Base-by-base conservation (phyloP, 23 tunicate genomes). In the Trididemnum clinides region DNA sequence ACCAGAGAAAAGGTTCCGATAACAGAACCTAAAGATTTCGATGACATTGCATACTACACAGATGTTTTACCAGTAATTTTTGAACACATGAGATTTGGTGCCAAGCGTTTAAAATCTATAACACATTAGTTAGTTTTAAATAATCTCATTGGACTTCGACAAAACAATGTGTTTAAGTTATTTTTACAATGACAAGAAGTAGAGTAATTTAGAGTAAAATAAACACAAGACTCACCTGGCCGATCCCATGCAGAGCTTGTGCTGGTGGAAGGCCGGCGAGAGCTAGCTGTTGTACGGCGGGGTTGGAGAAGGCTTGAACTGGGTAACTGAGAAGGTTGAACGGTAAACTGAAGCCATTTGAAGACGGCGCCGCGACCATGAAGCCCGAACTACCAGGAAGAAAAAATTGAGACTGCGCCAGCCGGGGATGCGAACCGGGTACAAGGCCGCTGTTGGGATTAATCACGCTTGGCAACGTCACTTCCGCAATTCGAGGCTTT, bases 381-480 rank as follows among this genome's bases (percentile, higher is more conserved):
- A 78, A 51, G 65, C 50, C 50, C 4, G 83, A 23, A 25, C 51
- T 78, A 18, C 83, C 38, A 51, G 83, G 83, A 51, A 78, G 37
- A 34, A 78, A 4, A 34, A 51, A 31, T 18, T 51, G 64, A 39
- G 58, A 25, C 36, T 78, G 83, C 27, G 83, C 54, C 7, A 78
- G 38, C 21, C 65, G 38, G 21, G 83, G 83, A 6, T 23, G 27
- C 25, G 26, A 27, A 18, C 7, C 15, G 26, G 81, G 58, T 25
- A 22, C 3, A 20, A 19, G 38, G 18, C 25, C 66, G 26, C 4
- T 19, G 5, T 73, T 4, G 2, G 80, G 57, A 33, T 28, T 10
- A 5, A 18, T 7, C 7, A 69, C 15, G 22, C 23, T 3, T 10
- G 75, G n/a, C 2, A n/a, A 22, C 2, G 66, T 21, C 2, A 2